Evolutionary conservation across 1,140 invertebrate species (phyloP), one percentile per base, ranked within the genome.

Genomic region (Orchesella cincta): DNA sequence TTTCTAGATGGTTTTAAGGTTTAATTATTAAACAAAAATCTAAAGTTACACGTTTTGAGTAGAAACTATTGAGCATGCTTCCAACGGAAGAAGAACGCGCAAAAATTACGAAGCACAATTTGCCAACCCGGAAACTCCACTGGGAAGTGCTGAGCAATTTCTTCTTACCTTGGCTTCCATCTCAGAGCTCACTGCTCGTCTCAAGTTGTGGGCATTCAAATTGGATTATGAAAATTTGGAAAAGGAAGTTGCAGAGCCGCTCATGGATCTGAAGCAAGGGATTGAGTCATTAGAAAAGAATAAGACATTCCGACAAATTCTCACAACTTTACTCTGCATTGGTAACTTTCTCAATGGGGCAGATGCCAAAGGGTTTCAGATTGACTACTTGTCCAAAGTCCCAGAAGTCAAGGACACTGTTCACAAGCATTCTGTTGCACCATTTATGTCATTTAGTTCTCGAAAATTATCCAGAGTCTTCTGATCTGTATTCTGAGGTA

Each of bases 201-300:
- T 99, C 1, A 95, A 96, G 85, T 88, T 99, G 74, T 99, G 98
- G 98, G 92, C 97, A 73, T 99, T 99, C 87, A 98, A 98, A 85
- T 87, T 99, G 39, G 98, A 99, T 88, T 99, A 98, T 86, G 97
- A 98, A 85, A 94, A 93, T 84, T 91, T 94, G 79, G 97, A 99
- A 88, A 92, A 91, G 91, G 98, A 99, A 91, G 95, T 99, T 83
- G 95, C 96, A 76, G 98, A 99, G 87, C 96, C 97, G 67, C 87
- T 99, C 82, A 97, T 98, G 94, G 97, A 99, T 88, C 87, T 99
- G 78, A 99, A 99, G 88, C 93, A 96, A 86, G 97, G 96, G 79
- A 93, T 98, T 85, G 94, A 96, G 86, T 91, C 94, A 67, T 86
- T 98, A 73, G 91, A 92, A 86, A 89, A 90, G 79, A 98, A 97